Evolutionary conservation across 2,113 vertebrate genomes (phyloP), one percentile per base, ranked within the genome.

Genomic region (Oreochromis aureus): DNA sequence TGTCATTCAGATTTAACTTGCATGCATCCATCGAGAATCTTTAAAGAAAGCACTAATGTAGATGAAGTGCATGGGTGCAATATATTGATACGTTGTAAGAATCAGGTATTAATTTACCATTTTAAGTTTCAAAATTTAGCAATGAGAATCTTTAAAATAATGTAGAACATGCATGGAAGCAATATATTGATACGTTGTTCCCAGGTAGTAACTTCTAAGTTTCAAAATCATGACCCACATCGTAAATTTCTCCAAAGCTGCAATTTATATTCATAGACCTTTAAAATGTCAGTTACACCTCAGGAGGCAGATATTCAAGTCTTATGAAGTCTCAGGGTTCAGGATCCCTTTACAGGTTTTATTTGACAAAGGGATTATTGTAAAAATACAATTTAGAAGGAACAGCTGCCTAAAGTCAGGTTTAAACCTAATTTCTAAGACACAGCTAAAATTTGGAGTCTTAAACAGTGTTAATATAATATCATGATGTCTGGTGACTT

Each of bases 181-280:
- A 56, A 61, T 85, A 82, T 80, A 81, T 54, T 80, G 11, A 53
- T 61, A 63, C 10, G 12, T 48, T 78, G 53, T 91, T 86, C n/a
- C 30, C 53, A 30, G 41, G 88, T 58, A 66, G 66, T 66, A 44
- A 19, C 51, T 63, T 80, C n/a, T 30, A 78, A 8, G 41, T 90
- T 85, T 90, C 51, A 89, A 71, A 83, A 90, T 78, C 84, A 79
- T 87, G 86, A 84, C 71, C 84, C 73, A 87, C 78, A 85, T 69
- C 27, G 86, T 88, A 91, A 88, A 90, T 86, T 66, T 85, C 61
- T 39, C 63, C 76, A 61, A 71, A 87, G 82, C 54, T 87, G 76
- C 85, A 88, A 93, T 92, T 83, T 91, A 92, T 91, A 93, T 94
- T 93, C 92, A 93, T 92, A 55, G 93, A 82, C 80, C 86, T 89